phyloP scores from a whole-genome alignment of 1,140 invertebrate genomes.

The Drosophila watanabei region DNA sequence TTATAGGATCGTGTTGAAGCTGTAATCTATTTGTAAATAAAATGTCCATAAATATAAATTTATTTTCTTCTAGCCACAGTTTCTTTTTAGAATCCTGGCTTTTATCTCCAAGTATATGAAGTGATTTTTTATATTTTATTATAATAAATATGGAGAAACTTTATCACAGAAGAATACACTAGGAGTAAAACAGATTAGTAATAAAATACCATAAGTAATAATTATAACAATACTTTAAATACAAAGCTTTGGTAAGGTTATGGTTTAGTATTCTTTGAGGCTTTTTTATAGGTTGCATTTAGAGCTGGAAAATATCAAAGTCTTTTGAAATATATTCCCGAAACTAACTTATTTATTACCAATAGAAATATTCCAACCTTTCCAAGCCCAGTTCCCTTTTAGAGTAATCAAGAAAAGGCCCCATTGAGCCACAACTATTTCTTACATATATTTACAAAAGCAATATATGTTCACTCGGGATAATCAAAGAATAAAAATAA shows the following conservation, averaged over 20 bases:
- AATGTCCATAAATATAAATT: too few species aligned
- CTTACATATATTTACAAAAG: slow-evolving; percentile 3
- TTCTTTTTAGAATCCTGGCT: too few species aligned
- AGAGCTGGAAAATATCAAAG: accelerated
- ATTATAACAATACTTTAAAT: too few species aligned
- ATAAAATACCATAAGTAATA: too few species aligned
- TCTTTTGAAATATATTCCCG: background rate
- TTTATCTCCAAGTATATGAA: too few species aligned
- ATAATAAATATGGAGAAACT: too few species aligned
- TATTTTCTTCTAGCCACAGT: too few species aligned
- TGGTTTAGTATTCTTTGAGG: background rate
- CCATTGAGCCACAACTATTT: background rate
- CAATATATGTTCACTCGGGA: background rate
- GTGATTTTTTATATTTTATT: too few species aligned
- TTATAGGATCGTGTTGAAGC: too few species aligned
- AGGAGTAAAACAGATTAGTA: too few species aligned
- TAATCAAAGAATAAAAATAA: slow-evolving; percentile 22
- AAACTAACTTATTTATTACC: background rate
- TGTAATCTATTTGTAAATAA: too few species aligned
- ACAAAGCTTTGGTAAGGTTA: background rate
- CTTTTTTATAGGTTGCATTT: background rate
- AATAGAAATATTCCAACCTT: background rate
- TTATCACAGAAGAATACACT: too few species aligned
- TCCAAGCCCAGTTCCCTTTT: background rate
- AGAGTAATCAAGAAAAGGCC: background rate